These are phyloP conservation scores for Collichthys lucidus DNA, from an alignment of 2,113 vertebrate species.

Conservation along the genomic window DNA sequence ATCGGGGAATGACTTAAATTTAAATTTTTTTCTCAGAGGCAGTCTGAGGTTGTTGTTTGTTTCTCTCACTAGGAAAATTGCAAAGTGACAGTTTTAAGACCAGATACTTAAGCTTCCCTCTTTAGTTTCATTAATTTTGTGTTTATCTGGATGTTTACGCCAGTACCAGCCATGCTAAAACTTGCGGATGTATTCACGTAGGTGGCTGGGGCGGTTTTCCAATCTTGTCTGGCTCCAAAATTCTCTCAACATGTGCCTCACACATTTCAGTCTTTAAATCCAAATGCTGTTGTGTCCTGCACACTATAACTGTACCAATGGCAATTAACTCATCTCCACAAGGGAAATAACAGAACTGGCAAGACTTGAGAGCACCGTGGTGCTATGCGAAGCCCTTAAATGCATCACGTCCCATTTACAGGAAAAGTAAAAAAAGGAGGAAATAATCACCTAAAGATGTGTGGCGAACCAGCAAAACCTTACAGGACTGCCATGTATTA, in stretches of 20 bases:
- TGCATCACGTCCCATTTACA: constrained; percentile 50
- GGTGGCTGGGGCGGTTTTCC: constrained; percentile 54
- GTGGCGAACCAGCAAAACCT: constrained; percentile 40
- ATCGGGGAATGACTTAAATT: constrained; percentile 15
- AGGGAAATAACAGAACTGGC: constrained; percentile 71
- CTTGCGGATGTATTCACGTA: constrained; percentile 50
- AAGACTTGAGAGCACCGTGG: constrained; percentile 63
- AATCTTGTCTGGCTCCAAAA: constrained; percentile 31
- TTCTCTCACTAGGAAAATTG: constrained; percentile 39
- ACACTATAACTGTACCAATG: constrained; percentile 62
- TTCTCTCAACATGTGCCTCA: constrained; percentile 72
- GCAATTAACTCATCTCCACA: constrained; percentile 74
- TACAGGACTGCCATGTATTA: constrained; percentile 57
- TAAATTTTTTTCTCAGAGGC: constrained; percentile 33
- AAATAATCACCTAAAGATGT: constrained; percentile 82
- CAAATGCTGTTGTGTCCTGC: constrained; percentile 53
- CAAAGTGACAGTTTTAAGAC: constrained; percentile 53
- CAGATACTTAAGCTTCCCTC: constrained; percentile 36
- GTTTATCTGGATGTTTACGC: constrained; percentile 59
- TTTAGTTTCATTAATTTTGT: constrained; percentile 70
- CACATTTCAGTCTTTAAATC: constrained; percentile 72
- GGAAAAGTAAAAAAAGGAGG: constrained; percentile 21
- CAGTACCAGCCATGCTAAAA: constrained; percentile 38
- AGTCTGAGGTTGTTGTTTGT: constrained; percentile 48
- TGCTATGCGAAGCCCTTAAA: constrained; percentile 46